Evolutionary conservation across 2,888 invertebrate genomes (phyloP).

Genomic region (Apoda limacodes): DNA sequence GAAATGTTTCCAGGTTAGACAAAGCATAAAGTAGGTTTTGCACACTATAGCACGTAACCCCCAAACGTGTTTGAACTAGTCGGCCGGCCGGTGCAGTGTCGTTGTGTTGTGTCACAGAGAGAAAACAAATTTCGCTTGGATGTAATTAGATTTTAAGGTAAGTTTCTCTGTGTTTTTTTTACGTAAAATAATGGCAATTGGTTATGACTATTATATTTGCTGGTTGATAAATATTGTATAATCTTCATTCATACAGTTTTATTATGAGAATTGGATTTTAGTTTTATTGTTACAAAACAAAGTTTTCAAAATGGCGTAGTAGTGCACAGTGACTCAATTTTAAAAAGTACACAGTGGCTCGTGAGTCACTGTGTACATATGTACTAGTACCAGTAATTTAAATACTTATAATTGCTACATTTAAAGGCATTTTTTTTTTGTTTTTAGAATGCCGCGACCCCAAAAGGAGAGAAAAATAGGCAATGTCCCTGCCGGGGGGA

Average conservation of each 20-base stretch:
- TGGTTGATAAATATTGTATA: slow-evolving; percentile 10
- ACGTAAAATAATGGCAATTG: too few species aligned
- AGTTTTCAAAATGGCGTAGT: slow-evolving; percentile 13
- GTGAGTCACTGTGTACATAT: slow-evolving; percentile 7
- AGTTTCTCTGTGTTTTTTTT: slow-evolving; percentile 3
- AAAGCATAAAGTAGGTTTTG: too few species aligned
- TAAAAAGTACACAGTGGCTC: slow-evolving; percentile 12
- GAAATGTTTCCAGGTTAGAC: slow-evolving; percentile 1
- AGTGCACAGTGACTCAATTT: slow-evolving; percentile 14
- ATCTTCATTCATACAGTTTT: slow-evolving; percentile 10
- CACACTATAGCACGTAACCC: too few species aligned
- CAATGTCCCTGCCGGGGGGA: not conserved
- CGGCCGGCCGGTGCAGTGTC: slow-evolving; percentile 4
- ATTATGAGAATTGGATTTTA: slow-evolving; percentile 5
- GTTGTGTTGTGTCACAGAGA: slow-evolving; percentile 6
- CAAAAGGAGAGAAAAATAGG: slow-evolving; percentile 3
- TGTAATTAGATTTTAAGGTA: slow-evolving; percentile 3
- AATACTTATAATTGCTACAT: too few species aligned
- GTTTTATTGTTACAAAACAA: slow-evolving; percentile 8
- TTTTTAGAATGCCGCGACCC: slow-evolving; percentile 1
- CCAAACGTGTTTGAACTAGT: slow-evolving; percentile 5
- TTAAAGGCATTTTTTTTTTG: slow-evolving; percentile 8
- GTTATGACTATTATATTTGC: slow-evolving; percentile 6
- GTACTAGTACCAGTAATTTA: slow-evolving; percentile 8
- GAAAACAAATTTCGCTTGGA: slow-evolving; percentile 4